Base-by-base conservation (phyloP, 2,888 invertebrate genomes). In the Andrena trimmerana region DNA sequence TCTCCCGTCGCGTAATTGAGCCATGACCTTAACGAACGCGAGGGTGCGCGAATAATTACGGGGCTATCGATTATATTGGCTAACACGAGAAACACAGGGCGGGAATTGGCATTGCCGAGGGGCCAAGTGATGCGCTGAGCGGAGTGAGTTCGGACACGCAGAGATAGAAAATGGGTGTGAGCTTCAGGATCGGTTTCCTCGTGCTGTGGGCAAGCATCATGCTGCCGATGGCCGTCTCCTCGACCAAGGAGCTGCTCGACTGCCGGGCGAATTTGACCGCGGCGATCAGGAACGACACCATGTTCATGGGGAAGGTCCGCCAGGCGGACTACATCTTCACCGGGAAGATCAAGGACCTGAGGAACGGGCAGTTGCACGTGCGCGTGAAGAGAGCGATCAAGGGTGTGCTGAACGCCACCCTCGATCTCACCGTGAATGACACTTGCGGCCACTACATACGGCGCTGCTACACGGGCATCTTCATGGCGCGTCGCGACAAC, bases 391-490 rank as follows among this genome's bases (percentile, higher is more conserved):
- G 94, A 10, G 90, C 92, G 57, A 93, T 94, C 81, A 94, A 93
- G 81, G 94, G 94, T 6, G 71, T 72, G 16, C 83, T 92, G 20
- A 91, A 91, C 69, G 84, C 88, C 27, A 92, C 87, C 42, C 89
- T 93, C 36, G 92, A 92, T 74, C 88, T 94, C 8, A 70, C 80
- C 42, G 50, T 91, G 48, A 94, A 93, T 78, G 92, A 91, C 67
- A 92, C 91, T 16, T 94, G 94, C 81, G 92, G 91, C 24, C 84
- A 73, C 24, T 93, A 93, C 84, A 86, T 94, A 57, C 88, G 94
- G 7, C 90, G 90, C 13, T 91, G 94, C 52, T 94, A 93, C 77
- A 94, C 93, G 1, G 94, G 93, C 0, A 94, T 94, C 54, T 94
- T 94, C 84, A 90, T 94, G 91, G 94, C 90, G 2, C 86, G 88